Evolutionary conservation across 2,797 vertebrate genomes (phyloP).

Genomic region (Lepidocolaptes lacrymiger): DNA sequence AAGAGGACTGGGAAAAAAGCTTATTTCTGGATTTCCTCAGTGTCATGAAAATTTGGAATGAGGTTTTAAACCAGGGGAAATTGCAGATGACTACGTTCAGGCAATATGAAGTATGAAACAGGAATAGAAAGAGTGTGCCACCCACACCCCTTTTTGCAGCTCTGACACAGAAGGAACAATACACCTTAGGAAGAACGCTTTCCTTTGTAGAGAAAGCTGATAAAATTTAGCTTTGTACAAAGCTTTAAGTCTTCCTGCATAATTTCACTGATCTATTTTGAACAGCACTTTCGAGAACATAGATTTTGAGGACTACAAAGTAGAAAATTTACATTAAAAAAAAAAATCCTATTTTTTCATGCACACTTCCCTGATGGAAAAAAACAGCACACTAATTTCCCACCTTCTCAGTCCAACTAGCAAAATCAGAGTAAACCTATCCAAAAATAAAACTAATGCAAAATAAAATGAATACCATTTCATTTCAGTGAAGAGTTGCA

Average conservation of each 20-base stretch:
- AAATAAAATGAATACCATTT: background rate
- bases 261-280: background rate
- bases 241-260: background rate
- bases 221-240: background rate
- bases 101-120: background rate
- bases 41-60: background rate
- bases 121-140: background rate
- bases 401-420: background rate
- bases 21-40: background rate
- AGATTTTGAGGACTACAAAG: background rate
- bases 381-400: background rate
- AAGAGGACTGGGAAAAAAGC: accelerated
- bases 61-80: background rate
- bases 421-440: background rate
- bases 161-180: background rate
- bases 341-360: background rate
- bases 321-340: background rate
- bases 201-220: background rate
- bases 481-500: background rate
- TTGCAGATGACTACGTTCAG: background rate
- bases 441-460: background rate
- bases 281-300: background rate
- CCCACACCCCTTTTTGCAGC: background rate
- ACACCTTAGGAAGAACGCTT: background rate
- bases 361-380: background rate